Evolutionary conservation across 2,113 vertebrate genomes (phyloP).

Genomic region (Cisticola juncidis): DNA sequence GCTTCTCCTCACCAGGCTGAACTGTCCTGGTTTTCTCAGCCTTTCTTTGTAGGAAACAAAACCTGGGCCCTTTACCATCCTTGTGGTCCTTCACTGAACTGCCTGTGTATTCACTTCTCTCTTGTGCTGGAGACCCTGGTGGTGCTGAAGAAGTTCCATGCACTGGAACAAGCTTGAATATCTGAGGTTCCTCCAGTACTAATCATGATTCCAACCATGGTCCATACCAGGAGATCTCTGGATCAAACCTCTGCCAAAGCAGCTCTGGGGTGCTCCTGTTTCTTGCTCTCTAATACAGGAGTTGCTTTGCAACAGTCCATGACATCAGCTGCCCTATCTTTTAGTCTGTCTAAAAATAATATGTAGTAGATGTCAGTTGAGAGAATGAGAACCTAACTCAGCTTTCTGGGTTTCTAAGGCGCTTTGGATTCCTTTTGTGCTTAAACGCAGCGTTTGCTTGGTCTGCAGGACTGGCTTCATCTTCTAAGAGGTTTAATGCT

Average conservation of each 20-base stretch:
- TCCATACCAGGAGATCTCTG: not conserved
- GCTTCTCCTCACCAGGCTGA: not conserved
- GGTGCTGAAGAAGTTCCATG: not conserved
- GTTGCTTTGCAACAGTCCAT: not conserved
- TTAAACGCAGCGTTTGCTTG: not conserved
- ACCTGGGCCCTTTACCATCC: not conserved
- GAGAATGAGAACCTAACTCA: not conserved
- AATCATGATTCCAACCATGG: not conserved
- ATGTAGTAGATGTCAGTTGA: not conserved
- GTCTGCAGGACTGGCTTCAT: not conserved
- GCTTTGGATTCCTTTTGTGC: not conserved
- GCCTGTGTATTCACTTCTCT: too few species aligned
- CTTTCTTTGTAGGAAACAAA: not conserved
- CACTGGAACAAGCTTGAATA: not conserved
- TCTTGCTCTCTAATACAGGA: not conserved
- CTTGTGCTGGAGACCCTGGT: not conserved
- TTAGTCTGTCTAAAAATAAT: not conserved
- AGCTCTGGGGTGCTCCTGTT: not conserved
- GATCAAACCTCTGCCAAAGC: not conserved
- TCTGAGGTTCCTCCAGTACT: not conserved
- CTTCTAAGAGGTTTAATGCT: not conserved
- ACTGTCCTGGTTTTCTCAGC: not conserved
- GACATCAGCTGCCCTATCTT: not conserved
- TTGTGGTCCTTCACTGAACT: fast-evolving
- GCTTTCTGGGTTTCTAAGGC: not conserved